Evolutionary conservation across 2,113 vertebrate genomes (phyloP), one percentile per base, ranked within the genome.

Genomic region (Potamarius usumacintae): DNA sequence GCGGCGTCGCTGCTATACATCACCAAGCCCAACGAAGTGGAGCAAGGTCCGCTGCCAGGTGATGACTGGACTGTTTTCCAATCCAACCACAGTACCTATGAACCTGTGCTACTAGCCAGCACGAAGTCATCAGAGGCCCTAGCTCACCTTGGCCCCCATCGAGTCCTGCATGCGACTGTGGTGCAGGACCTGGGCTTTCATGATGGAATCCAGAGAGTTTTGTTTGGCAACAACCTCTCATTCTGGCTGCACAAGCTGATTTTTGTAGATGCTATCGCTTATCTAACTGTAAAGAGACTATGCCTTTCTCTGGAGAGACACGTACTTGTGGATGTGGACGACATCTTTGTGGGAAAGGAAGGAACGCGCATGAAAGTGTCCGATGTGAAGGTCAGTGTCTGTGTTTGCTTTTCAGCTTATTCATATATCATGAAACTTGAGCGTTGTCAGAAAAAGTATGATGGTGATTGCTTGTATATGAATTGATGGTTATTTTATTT

Each of bases 1-100:
- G 96, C 93, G 0, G 97, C 98, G 1, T 97, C 98, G 0, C 94
- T 99, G 30, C 96, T 99, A 50, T 98, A 97, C 11, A 95, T 99
- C 89, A 99, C 98, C 9, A 96, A 97, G 84, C 97, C 98, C 65
- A 98, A 99, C 6, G 97, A 98, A 91, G 94, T 99, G 87, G 97
- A 99, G 92, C 97, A 97, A 67, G 98, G 98, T 57, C 94, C 97
- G 0, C 91, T 99, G 86, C 98, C 98, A 3, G 98, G 98, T 6
- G 97, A 99, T 42, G 98, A 99, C 93, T 99, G 98, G 98, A 99
- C 98, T 0, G 95, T 99, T 60, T 99, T 99, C 93, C 98, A 99
- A 87, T 99, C 97, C 57, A 99, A 99, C 93, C 98, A 99, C 90
- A 99, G 97, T 90, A 99, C 98, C 3, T 99, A 99, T 0, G 98